A percentile compares a stretch with the other conserved stretches of the same genome.
phyloP scores from a whole-genome alignment of 1,140 invertebrate species.

The Drosophila dunni region DNA sequence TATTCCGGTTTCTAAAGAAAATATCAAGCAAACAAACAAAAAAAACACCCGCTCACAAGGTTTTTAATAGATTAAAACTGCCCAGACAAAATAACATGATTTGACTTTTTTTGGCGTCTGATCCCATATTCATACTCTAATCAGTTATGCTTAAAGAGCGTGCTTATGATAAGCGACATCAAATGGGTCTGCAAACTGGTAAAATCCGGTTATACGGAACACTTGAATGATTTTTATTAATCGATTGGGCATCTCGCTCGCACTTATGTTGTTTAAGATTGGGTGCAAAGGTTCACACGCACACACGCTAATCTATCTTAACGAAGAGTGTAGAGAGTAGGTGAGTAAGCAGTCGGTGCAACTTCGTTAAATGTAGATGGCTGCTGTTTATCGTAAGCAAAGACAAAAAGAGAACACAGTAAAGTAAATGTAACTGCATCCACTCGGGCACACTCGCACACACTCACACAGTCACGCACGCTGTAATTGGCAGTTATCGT shows the following conservation, averaged over 20 bases:
- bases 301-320: background rate
- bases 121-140: slow-evolving; percentile 24
- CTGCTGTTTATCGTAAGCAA: slow-evolving; percentile 35
- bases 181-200: slow-evolving; percentile 52
- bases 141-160: slow-evolving; percentile 56
- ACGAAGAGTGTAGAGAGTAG: slow-evolving; percentile 19
- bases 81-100: slow-evolving; percentile 32
- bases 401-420: slow-evolving; percentile 1
- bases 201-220: slow-evolving; percentile 47
- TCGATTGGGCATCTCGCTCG: slow-evolving; percentile 33
- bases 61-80: slow-evolving; percentile 13
- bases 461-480: too few species aligned
- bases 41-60: slow-evolving; percentile 15
- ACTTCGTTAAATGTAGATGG: background rate
- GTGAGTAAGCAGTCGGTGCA: slow-evolving; percentile 32
- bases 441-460: slow-evolving; percentile 1
- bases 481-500: slow-evolving; percentile 40
- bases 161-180: slow-evolving; percentile 62
- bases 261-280: background rate
- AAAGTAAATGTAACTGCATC: slow-evolving; percentile 28
- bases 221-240: slow-evolving; percentile 46
- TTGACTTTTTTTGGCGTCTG: slow-evolving; percentile 16
- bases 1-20: slow-evolving; percentile 20
- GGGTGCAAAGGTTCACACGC: slow-evolving; percentile 56
- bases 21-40: background rate